phyloP scores from a whole-genome alignment of 2,888 invertebrate species.

The Nomada fucata region DNA sequence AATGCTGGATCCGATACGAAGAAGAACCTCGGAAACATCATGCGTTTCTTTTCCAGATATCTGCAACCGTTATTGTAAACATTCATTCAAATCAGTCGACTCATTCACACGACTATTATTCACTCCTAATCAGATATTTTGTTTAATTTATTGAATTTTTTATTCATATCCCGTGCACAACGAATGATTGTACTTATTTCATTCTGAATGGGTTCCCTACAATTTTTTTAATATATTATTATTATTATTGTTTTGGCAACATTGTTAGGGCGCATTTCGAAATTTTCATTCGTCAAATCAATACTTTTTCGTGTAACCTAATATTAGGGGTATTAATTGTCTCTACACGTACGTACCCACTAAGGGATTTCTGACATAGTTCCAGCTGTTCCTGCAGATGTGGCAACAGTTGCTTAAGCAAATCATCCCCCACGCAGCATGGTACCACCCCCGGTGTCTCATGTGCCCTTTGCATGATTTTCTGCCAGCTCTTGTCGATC shows the following conservation, averaged over 20 bases:
- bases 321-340: background rate
- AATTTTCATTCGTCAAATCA: no score
- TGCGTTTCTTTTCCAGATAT: conserved; percentile 95
- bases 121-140: no score
- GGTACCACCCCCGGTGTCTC: conserved; percentile 98
- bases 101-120: no score
- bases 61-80: conserved; percentile 73
- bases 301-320: background rate
- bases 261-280: no score
- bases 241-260: no score
- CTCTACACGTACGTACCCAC: conserved; percentile 86
- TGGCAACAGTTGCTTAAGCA: conserved; percentile 94
- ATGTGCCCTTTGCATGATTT: conserved; percentile 98
- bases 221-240: no score
- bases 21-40: conserved; percentile 97
- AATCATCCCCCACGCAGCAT: conserved; percentile 98
- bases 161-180: no score
- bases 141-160: no score
- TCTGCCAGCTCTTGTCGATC: conserved; percentile 99
- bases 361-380: conserved; percentile 97
- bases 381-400: conserved; percentile 98
- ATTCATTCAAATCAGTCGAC: no score
- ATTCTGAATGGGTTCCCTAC: background rate
- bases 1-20: conserved; percentile 97
- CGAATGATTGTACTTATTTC: background rate